A percentile compares a stretch with the other conserved stretches of the same genome.
phyloP scores from a whole-genome alignment of 2,113 vertebrate genomes.

The Isichthys henryi region DNA sequence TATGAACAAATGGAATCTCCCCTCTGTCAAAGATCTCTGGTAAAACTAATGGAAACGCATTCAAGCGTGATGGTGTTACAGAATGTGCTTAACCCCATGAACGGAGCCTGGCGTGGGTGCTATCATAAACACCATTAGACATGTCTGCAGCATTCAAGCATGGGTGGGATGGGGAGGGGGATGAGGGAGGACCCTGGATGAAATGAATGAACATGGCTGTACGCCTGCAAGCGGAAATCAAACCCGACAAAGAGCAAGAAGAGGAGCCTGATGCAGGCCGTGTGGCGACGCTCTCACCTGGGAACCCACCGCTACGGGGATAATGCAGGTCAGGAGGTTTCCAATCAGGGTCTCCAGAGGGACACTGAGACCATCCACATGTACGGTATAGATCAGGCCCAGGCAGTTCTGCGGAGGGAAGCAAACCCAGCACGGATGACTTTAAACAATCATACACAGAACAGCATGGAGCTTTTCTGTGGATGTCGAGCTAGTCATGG shows the following conservation, averaged over 20 bases:
- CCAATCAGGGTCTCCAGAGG: constrained; percentile 84
- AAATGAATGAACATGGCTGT: background rate
- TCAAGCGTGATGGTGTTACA: background rate
- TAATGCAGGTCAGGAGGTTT: constrained; percentile 83
- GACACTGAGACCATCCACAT: constrained; percentile 73
- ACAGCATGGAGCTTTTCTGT: background rate
- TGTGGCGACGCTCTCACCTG: constrained; percentile 66
- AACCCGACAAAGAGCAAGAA: background rate
- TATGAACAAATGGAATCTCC: background rate
- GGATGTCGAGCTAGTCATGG: background rate
- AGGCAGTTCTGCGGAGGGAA: constrained; percentile 78
- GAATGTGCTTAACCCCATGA: background rate
- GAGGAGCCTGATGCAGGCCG: background rate
- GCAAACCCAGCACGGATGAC: background rate
- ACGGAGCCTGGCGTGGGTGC: background rate
- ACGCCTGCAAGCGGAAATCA: background rate
- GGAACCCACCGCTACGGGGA: constrained; percentile 84
- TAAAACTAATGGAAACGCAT: background rate
- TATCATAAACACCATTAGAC: background rate
- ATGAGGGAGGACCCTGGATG: background rate
- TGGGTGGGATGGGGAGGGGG: background rate
- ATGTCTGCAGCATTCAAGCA: background rate
- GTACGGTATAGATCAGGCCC: constrained; percentile 86
- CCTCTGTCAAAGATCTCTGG: background rate
- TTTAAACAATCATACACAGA: background rate